phyloP scores from a whole-genome alignment of 2,797 vertebrate genomes.

The Melopsittacus undulatus region DNA sequence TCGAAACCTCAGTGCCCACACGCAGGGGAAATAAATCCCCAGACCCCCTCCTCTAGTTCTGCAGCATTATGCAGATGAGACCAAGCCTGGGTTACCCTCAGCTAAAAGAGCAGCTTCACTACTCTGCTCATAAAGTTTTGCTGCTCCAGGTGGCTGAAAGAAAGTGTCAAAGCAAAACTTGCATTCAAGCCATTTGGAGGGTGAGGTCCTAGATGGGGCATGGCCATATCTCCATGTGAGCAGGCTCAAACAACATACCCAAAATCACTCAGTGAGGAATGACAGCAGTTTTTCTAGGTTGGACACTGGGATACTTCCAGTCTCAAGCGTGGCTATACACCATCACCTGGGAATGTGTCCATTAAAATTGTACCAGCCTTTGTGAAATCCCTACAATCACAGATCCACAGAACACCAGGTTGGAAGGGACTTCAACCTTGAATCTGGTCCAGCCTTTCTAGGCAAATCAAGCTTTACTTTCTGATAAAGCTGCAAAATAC shows the following conservation, averaged over 20 bases:
- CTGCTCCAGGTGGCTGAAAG: neutral
- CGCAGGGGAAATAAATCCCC: neutral
- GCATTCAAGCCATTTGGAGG: accelerated
- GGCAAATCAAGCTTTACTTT: neutral
- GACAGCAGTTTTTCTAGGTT: neutral
- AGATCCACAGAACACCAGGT: neutral
- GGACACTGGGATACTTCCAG: neutral
- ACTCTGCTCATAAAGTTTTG: neutral
- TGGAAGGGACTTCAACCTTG: neutral
- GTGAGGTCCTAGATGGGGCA: neutral
- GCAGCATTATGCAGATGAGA: neutral
- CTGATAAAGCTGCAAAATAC: neutral
- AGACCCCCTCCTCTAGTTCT: neutral
- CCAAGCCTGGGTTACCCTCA: neutral
- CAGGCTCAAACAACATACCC: neutral
- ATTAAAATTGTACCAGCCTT: neutral
- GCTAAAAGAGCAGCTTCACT: accelerated
- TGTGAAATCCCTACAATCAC: neutral
- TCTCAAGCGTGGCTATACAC: neutral
- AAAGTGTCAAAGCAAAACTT: neutral
- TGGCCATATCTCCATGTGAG: accelerated
- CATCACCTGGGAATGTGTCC: neutral
- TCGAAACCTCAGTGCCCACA: neutral
- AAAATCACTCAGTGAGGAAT: neutral
- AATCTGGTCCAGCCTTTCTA: neutral